Percentiles rank a stretch among this genome's conserved stretches.
phyloP scores from a whole-genome alignment of 2,113 vertebrate species.

The Nycticebus coucang region DNA sequence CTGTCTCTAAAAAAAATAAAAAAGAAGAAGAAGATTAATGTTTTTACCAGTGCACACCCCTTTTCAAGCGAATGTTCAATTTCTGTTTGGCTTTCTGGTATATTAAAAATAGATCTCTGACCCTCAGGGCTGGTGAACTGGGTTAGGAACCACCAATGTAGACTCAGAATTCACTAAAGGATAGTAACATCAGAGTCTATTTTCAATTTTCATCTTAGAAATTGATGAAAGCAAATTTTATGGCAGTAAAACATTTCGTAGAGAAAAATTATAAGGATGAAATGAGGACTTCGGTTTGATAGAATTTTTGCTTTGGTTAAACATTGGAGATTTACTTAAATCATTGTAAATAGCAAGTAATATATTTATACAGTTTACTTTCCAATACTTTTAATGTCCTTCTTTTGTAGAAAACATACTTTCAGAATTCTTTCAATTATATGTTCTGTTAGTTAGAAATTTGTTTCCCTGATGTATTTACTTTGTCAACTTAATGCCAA shows the following conservation, averaged over 20 bases:
- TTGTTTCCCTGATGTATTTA: neutral
- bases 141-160: neutral
- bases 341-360: neutral
- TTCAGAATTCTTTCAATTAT: neutral
- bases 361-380: neutral
- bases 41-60: too few relatives aligned
- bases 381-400: neutral
- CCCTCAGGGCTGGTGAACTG: neutral
- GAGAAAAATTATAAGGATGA: neutral
- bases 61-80: neutral
- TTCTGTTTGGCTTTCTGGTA: neutral
- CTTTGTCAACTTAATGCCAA: neutral
- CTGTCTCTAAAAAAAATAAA: too few relatives aligned
- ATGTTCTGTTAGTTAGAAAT: neutral
- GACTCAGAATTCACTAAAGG: neutral
- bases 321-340: neutral
- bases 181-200: neutral
- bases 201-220: neutral
- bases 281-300: neutral
- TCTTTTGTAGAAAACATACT: slow-evolving; percentile 9
- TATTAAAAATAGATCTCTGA: neutral
- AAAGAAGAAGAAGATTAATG: neutral
- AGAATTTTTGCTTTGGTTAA: neutral
- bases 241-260: neutral
- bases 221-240: neutral